Percentiles rank a stretch among this genome's conserved stretches.
Evolutionary conservation across 2,113 vertebrate genomes (phyloP).

Genomic region (Actinemys pallida): DNA sequence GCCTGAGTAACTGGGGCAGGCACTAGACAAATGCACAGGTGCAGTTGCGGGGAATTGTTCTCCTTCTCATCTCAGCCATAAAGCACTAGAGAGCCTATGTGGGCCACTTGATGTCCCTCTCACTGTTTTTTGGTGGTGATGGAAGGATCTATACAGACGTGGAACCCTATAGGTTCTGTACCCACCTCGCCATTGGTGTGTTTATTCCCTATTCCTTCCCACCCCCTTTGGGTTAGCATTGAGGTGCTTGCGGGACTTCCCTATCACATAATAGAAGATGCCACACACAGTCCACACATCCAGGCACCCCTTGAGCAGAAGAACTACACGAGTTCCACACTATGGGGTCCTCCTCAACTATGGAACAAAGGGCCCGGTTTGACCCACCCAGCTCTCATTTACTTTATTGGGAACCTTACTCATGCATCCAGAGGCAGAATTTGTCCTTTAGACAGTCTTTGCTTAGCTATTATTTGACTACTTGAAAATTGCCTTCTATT

Average conservation of each 20-base stretch:
- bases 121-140: neutral
- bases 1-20: neutral
- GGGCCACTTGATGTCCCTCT: accelerated
- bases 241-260: neutral
- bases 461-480: neutral
- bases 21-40: neutral
- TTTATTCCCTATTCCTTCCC: neutral
- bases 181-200: neutral
- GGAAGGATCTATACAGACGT: neutral
- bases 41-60: neutral
- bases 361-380: neutral
- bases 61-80: neutral
- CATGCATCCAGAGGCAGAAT: accelerated
- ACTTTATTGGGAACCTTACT: neutral
- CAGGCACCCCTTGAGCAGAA: neutral
- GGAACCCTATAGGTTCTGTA: neutral
- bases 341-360: neutral
- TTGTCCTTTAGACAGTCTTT: neutral
- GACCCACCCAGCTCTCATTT: neutral
- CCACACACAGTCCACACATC: neutral
- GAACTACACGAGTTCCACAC: neutral
- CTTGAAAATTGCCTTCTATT: neutral
- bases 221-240: neutral
- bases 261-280: neutral
- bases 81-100: neutral